phyloP scores from a whole-genome alignment of 1,140 invertebrate species.

The Homalodisca vitripennis region DNA sequence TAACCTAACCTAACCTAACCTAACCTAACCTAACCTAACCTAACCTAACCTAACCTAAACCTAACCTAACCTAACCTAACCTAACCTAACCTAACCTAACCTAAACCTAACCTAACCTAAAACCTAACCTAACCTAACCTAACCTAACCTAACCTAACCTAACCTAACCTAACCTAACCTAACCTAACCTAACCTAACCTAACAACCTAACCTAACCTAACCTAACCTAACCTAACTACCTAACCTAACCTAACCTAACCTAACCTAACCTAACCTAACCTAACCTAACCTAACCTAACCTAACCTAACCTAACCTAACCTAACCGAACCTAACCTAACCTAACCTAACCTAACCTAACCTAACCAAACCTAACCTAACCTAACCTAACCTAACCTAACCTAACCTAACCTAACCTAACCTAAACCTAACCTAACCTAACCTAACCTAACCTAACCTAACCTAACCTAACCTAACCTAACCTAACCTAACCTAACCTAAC shows the following conservation, averaged over 20 bases:
- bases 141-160: slow-evolving; percentile 43
- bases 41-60: no score
- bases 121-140: slow-evolving; percentile 42
- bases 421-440: slow-evolving; percentile 42
- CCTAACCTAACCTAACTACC: no score
- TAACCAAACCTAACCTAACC: slow-evolving; percentile 30
- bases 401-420: slow-evolving; percentile 33
- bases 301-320: slow-evolving; percentile 44
- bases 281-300: slow-evolving; percentile 42
- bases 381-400: slow-evolving; percentile 43
- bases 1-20: slow-evolving; percentile 45
- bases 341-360: slow-evolving; percentile 42
- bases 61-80: slow-evolving; percentile 35
- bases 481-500: slow-evolving; percentile 46
- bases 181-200: slow-evolving; percentile 38
- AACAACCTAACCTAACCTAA: no score
- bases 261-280: slow-evolving; percentile 38
- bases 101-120: no score
- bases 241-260: no score
- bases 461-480: slow-evolving; percentile 37
- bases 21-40: slow-evolving; percentile 43
- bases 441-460: slow-evolving; percentile 42
- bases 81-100: slow-evolving; percentile 42
- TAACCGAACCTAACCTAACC: no score
- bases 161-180: slow-evolving; percentile 40